A percentile compares a stretch with the other conserved stretches of the same genome.
phyloP scores from a whole-genome alignment of 2,797 vertebrate species.

The Arrhamphus sclerolepis region DNA sequence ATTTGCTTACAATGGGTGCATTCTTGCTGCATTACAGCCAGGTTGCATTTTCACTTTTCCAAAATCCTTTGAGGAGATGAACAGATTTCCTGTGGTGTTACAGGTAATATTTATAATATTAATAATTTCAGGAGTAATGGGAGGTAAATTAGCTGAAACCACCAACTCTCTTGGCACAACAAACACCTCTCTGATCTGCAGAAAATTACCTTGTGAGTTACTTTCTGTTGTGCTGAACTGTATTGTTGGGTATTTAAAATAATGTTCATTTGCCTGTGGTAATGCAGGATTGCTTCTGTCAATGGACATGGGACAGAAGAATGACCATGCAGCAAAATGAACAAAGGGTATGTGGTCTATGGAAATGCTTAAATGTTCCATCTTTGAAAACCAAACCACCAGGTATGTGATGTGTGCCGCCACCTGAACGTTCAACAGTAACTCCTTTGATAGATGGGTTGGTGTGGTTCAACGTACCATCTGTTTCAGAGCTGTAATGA shows the following conservation, averaged over 20 bases:
- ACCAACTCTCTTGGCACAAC: slow-evolving; percentile 52
- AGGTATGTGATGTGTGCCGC: slow-evolving; percentile 25
- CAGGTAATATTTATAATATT: slow-evolving; percentile 67
- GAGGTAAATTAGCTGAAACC: slow-evolving; percentile 46
- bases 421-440: slow-evolving; percentile 35
- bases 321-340: slow-evolving; percentile 23
- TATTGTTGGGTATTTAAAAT: slow-evolving; percentile 27
- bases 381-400: slow-evolving; percentile 28
- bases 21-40: no score
- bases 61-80: slow-evolving; percentile 54
- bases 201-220: slow-evolving; percentile 44
- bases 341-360: neutral
- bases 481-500: slow-evolving; percentile 46
- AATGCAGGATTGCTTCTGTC: slow-evolving; percentile 16
- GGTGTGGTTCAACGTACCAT: slow-evolving; percentile 50
- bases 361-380: slow-evolving; percentile 15
- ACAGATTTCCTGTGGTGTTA: slow-evolving; percentile 65
- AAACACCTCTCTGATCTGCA: slow-evolving; percentile 32
- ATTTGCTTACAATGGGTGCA: neutral
- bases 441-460: slow-evolving; percentile 50
- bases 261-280: slow-evolving; percentile 11
- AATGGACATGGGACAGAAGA: slow-evolving; percentile 16
- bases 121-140: slow-evolving; percentile 53
- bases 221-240: neutral
- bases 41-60: slow-evolving; percentile 56